Evolutionary conservation across 2,797 vertebrate genomes (phyloP), one percentile per base, ranked within the genome.

Genomic region (Pangasius macronema): DNA sequence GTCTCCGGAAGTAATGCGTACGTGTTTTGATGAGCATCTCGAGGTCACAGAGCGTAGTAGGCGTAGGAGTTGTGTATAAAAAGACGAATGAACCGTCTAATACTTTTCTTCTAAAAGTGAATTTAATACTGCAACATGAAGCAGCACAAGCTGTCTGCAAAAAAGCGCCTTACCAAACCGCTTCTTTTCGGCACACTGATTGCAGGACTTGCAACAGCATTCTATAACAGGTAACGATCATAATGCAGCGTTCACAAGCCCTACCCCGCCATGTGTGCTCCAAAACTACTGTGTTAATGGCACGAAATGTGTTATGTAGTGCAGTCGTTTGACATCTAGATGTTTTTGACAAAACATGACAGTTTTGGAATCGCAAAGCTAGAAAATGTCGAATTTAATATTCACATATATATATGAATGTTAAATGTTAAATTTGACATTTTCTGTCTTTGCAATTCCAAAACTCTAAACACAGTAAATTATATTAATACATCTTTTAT

Each of bases 141-240:
- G 67, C 93, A 91, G 3, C 85, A 90, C 83, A 91, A 91, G 6
- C 83, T 96, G 46, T 96, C 94, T 0, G 11, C 70, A 4, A 63
- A 2, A 46, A 96, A 96, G 77, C 95, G 95, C 0, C 89, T 95
- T 3, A 68, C 92, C 0, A 96, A 96, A 67, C 96, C 95, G 0
- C 1, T 96, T 42, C 83, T 96, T 49, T 95, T 96, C 65, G 96
- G 95, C 42, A 90, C 93, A 0, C 22, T 96, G 1, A 3, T 95
- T 0, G 80, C 92, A 2, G 95, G 94, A 88, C 90, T 96, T 4
- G 93, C 93, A 2, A 39, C 93, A 4, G 94, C 90, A 24, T 96
- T 95, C 90, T 67, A 92, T 5, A 94, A 95, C 90, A 95, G 95
- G 95, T 95, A 63, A 87, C 73, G 18, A n/a, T n/a, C 6, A 42